phyloP scores from a whole-genome alignment of 1,140 invertebrate genomes.

The Drosophila rhopaloa region DNA sequence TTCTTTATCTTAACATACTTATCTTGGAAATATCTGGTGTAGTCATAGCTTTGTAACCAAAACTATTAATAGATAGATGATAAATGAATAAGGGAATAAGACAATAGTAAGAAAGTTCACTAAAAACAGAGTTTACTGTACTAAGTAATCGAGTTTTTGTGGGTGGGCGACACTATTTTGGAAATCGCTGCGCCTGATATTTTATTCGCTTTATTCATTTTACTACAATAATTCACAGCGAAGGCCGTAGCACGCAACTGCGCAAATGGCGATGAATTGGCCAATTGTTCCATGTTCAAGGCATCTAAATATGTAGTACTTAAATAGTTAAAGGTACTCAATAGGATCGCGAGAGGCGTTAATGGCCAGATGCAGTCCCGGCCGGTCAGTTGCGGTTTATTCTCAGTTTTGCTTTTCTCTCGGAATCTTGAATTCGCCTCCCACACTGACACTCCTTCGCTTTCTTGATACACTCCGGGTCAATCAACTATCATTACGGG shows the following conservation, averaged over 20 bases:
- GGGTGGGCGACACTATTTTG: slow-evolving; percentile 36
- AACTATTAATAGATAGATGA: too few species aligned
- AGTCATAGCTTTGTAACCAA: too few species aligned
- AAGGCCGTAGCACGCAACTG: slow-evolving; percentile 54
- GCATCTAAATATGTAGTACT: slow-evolving; percentile 18
- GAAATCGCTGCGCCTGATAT: slow-evolving; percentile 29
- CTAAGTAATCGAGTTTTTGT: neutral
- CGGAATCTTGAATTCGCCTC: slow-evolving; percentile 1
- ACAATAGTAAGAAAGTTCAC: too few species aligned
- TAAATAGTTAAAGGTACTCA: slow-evolving; percentile 14
- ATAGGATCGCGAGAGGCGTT: slow-evolving; percentile 12
- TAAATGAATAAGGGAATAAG: too few species aligned
- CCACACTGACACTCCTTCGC: slow-evolving; percentile 1
- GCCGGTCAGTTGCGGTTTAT: slow-evolving; percentile 21
- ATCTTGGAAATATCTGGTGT: too few species aligned
- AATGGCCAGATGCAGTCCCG: slow-evolving; percentile 21
- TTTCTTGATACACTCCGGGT: neutral
- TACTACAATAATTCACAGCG: slow-evolving; percentile 47
- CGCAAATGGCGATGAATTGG: slow-evolving; percentile 44
- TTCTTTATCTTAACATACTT: too few species aligned
- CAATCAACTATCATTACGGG: too few species aligned
- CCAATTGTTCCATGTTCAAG: slow-evolving; percentile 31
- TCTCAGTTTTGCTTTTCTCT: slow-evolving; percentile 20
- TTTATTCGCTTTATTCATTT: slow-evolving; percentile 47
- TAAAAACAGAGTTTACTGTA: neutral